Base-by-base conservation (phyloP, 1,140 invertebrate species). In the Aphaenogaster ashmeadi region DNA sequence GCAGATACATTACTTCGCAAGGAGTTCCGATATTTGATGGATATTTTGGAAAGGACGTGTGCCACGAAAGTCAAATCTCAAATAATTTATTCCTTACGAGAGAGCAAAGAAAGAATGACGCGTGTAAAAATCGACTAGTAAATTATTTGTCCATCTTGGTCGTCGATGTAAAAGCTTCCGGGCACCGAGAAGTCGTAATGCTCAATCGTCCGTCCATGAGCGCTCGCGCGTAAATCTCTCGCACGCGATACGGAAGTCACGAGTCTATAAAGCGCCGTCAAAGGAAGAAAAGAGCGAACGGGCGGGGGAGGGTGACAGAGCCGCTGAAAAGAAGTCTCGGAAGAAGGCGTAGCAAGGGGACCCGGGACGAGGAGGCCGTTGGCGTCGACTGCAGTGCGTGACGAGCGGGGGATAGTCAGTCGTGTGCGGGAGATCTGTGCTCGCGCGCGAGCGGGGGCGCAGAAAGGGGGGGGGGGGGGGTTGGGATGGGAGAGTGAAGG, bases 211-310 rank as follows among this genome's bases (percentile, higher is more conserved):
- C 69, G 69, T 84, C 69, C 69, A 74, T n/a, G 80, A 74, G 80
- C 80, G 80, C 80, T 38, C 56, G 80, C 80, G 69, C 80, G 80
- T 84, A 84, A 84, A 84, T 84, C 80, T 84, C 67, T 60, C 56
- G 69, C 80, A 75, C 80, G 80, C 69, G 80, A 84, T 75, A 75
- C 80, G 80, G 69, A 84, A 84, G 80, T 75, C 80, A 75, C 80
- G 80, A 75, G 80, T 84, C 80, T 75, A 84, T 84, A 75, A 84
- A 84, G 78, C 44, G 80, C 80, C 80, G 80, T 74, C 80, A 75
- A 60, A 67, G 44, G 80, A 64, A 85, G 88, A 86, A 67, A 84
- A 52, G 67, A 36, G 36, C 9, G 67, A 13, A 54, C 50, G 41
- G 27, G 33, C n/a, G n/a, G 44, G 0, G 38, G 60, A 47, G 79